Percentiles rank a stretch among this genome's conserved stretches.
Evolutionary conservation across 2,113 vertebrate genomes (phyloP).

Genomic region (Coracopsis vasa): DNA sequence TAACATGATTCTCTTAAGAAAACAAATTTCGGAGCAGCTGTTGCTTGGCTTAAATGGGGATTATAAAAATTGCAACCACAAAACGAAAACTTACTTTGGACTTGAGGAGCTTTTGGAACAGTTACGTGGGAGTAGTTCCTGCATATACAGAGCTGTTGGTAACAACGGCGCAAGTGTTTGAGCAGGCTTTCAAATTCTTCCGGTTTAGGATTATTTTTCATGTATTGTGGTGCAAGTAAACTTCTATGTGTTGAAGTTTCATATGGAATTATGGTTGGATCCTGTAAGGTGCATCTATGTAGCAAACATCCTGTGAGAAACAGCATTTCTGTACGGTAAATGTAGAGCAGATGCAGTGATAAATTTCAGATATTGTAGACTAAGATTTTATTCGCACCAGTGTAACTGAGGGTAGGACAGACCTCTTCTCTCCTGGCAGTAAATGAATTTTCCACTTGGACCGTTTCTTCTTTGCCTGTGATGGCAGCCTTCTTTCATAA

Average conservation of each 20-base stretch:
- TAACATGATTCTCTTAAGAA: slow-evolving; percentile 72
- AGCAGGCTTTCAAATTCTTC: background rate
- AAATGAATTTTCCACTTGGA: too few species aligned
- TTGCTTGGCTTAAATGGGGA: slow-evolving; percentile 66
- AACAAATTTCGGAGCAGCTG: slow-evolving; percentile 73
- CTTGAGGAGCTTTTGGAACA: background rate
- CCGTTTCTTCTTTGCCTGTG: too few species aligned
- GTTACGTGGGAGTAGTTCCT: background rate
- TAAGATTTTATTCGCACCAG: background rate
- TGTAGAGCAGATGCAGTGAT: background rate
- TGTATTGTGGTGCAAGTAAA: background rate
- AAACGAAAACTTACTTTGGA: slow-evolving; percentile 23
- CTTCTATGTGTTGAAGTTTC: background rate
- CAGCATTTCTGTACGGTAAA: accelerated
- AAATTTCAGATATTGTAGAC: background rate
- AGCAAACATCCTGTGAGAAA: background rate
- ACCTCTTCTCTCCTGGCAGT: too few species aligned
- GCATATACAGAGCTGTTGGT: background rate
- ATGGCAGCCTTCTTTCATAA: too few species aligned
- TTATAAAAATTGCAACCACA: slow-evolving; percentile 35
- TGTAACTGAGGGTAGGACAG: background rate
- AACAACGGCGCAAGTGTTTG: background rate
- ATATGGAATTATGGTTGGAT: background rate
- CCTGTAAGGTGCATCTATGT: background rate
- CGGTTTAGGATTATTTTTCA: background rate